Evolutionary conservation across 2,888 invertebrate species (phyloP).

Genomic region (Ennomos fuscantarius): DNA sequence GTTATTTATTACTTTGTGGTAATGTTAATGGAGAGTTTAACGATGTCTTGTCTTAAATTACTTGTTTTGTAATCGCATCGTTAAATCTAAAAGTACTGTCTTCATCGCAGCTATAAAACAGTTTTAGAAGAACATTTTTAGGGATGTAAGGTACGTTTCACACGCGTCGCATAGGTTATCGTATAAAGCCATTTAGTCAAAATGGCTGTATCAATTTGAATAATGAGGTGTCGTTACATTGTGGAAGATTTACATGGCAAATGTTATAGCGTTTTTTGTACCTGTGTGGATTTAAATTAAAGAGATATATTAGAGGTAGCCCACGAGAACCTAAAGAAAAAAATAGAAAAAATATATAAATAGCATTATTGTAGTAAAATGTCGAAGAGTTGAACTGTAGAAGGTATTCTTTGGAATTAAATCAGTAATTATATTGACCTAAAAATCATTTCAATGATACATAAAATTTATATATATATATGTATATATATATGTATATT

Average conservation of each 20-base stretch:
- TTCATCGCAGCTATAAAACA: not conserved
- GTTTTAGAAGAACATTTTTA: slow-evolving; percentile 2
- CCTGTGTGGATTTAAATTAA: slow-evolving; percentile 7
- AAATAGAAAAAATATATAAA: no score
- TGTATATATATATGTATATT: no score
- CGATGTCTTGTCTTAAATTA: slow-evolving; percentile 8
- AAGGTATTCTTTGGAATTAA: no score
- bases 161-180: slow-evolving; percentile 13
- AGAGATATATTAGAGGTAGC: not conserved
- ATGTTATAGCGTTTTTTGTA: slow-evolving; percentile 4
- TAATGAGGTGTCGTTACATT: slow-evolving; percentile 23
- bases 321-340: no score
- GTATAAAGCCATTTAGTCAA: slow-evolving; percentile 19
- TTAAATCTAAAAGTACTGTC: slow-evolving; percentile 5
- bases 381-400: no score
- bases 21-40: slow-evolving; percentile 27
- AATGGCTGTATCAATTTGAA: slow-evolving; percentile 31
- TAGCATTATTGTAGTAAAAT: no score
- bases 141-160: slow-evolving; percentile 7
- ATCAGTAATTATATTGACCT: no score
- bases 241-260: slow-evolving; percentile 16
- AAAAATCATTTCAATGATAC: no score
- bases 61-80: slow-evolving; percentile 6
- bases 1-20: slow-evolving; percentile 28
- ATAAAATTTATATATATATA: no score